These are phyloP conservation scores for Phaedon cochleariae DNA, from an alignment of 2,888 invertebrate genomes.

Conservation along the genomic window DNA sequence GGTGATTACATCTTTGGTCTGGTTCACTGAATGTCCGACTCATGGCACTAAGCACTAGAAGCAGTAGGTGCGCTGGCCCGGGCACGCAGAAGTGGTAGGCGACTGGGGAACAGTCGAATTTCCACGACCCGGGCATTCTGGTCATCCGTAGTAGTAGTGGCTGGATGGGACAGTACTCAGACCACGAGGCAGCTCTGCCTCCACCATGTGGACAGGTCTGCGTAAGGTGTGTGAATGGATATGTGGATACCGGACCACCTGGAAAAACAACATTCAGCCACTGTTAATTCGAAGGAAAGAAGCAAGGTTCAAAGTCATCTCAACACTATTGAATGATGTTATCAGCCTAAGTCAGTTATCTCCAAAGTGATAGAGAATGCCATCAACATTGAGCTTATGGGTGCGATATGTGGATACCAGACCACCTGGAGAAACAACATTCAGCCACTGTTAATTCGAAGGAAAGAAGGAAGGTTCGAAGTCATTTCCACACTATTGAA, in stretches of 20 bases:
- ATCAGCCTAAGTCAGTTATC: too few species aligned
- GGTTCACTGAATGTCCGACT: slow-evolving; percentile 40
- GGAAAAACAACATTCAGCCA: background rate
- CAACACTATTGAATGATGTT: too few species aligned
- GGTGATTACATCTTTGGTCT: slow-evolving; percentile 54
- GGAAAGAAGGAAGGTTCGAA: too few species aligned
- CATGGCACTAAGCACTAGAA: slow-evolving; percentile 50
- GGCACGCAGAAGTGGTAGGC: slow-evolving; percentile 56
- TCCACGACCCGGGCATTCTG: slow-evolving; percentile 57
- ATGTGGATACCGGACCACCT: slow-evolving; percentile 53
- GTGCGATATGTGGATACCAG: slow-evolving; percentile 55
- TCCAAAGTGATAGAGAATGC: background rate
- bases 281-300: too few species aligned
- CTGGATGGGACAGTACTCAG: slow-evolving; percentile 72
- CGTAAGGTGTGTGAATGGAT: slow-evolving; percentile 57
- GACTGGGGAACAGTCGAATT: slow-evolving; percentile 46
- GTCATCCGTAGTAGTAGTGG: slow-evolving; percentile 83
- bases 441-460: background rate
- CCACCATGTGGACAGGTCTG: slow-evolving; percentile 61
- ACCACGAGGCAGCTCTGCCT: slow-evolving; percentile 68
- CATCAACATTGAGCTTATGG: too few species aligned
- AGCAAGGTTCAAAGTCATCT: too few species aligned
- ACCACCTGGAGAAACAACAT: slow-evolving; percentile 26
- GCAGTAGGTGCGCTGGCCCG: slow-evolving; percentile 61
- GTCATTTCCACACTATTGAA: too few species aligned